Evolutionary conservation across 2,888 invertebrate species (phyloP).

Genomic region (Neria commutata): DNA sequence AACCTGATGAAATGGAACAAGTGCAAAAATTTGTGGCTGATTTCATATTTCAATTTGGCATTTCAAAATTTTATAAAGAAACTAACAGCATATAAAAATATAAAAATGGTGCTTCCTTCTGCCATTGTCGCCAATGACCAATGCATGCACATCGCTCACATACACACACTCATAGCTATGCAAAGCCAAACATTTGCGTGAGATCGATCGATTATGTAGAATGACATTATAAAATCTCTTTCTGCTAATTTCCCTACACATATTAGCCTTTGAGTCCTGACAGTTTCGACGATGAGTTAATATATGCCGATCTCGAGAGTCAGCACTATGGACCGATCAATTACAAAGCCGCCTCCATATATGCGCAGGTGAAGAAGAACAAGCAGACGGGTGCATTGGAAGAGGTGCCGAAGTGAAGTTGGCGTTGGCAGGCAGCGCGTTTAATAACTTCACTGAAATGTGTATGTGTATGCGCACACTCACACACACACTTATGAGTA

Average conservation of each 20-base stretch:
- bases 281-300: conserved; percentile 70
- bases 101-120: too few species aligned
- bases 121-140: too few species aligned
- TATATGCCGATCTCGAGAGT: conserved; percentile 89
- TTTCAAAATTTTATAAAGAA: background rate
- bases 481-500: too few species aligned
- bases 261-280: conserved; percentile 79
- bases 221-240: conserved; percentile 24
- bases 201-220: too few species aligned
- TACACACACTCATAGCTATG: background rate
- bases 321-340: conserved; percentile 90
- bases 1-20: too few species aligned
- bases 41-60: too few species aligned
- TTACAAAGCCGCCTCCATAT: conserved; percentile 87
- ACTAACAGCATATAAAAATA: background rate
- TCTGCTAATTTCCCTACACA: conserved; percentile 13
- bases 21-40: too few species aligned
- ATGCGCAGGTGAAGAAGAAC: conserved; percentile 74
- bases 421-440: background rate
- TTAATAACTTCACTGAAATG: too few species aligned
- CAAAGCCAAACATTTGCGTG: too few species aligned
- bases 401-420: conserved; percentile 42
- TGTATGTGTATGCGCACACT: too few species aligned
- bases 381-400: conserved; percentile 57
- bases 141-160: too few species aligned